Evolutionary conservation across 2,113 vertebrate species (phyloP).

Genomic region (Uria aalge): DNA sequence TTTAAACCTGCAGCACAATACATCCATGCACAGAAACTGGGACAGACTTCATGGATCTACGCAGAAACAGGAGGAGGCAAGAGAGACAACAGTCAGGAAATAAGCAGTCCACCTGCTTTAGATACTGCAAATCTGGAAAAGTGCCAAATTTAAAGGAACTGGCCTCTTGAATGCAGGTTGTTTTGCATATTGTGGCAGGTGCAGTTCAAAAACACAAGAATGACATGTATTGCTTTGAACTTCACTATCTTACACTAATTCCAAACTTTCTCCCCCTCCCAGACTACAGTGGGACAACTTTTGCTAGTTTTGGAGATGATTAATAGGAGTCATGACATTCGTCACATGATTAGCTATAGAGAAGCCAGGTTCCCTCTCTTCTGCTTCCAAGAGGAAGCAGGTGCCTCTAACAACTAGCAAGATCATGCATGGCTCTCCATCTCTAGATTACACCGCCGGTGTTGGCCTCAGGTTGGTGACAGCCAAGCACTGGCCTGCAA

Average conservation of each 20-base stretch:
- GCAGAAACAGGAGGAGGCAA: not conserved
- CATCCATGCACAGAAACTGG: not conserved
- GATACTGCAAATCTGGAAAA: not conserved
- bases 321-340: not conserved
- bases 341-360: not conserved
- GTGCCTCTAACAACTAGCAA: not conserved
- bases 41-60: not conserved
- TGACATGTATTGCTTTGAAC: not conserved
- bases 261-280: not conserved
- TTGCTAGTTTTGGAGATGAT: not conserved
- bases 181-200: not conserved
- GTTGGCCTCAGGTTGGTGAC: not conserved
- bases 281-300: not conserved
- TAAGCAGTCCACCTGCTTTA: accelerated
- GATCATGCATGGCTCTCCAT: not conserved
- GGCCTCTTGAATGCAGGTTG: not conserved
- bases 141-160: not conserved
- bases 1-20: not conserved
- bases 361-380: not conserved
- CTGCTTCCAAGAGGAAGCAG: not conserved
- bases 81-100: not conserved
- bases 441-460: too few relatives aligned
- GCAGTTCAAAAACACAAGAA: not conserved
- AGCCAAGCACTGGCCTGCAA: not conserved
- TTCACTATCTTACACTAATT: not conserved